phyloP scores from a whole-genome alignment of 2,888 invertebrate species.

The Alentia gelatinosa region DNA sequence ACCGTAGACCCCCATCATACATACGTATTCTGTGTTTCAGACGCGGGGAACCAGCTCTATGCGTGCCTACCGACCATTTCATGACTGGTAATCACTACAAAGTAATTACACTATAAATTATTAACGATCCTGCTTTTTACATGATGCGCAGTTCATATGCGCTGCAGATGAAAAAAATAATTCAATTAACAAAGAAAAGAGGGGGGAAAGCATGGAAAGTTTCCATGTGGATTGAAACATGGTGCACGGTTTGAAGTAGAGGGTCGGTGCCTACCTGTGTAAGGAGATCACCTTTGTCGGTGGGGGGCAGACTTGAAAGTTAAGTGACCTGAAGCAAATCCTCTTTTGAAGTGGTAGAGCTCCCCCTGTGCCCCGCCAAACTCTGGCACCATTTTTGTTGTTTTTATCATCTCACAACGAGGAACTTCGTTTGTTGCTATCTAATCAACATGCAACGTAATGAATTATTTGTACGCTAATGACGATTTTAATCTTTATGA shows the following conservation, averaged over 20 bases:
- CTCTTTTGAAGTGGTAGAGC: too few species aligned
- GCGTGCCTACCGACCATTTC: not conserved
- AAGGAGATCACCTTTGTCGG: too few species aligned
- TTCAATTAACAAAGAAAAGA: not conserved
- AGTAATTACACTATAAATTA: conserved; percentile 24
- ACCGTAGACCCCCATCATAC: too few species aligned
- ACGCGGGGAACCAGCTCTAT: too few species aligned
- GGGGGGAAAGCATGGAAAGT: not conserved
- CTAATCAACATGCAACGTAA: not conserved
- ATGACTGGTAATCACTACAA: conserved; percentile 10
- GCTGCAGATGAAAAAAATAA: not conserved
- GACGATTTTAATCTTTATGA: not conserved
- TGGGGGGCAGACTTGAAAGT: too few species aligned
- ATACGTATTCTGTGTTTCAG: too few species aligned
- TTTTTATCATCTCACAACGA: too few species aligned
- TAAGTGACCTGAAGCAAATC: too few species aligned
- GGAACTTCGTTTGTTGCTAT: too few species aligned
- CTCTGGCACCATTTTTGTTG: not conserved
- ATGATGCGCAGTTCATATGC: conserved; percentile 7
- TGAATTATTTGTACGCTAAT: not conserved
- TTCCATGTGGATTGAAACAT: not conserved
- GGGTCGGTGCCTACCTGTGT: not conserved
- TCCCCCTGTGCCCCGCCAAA: too few species aligned
- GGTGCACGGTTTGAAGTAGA: not conserved
- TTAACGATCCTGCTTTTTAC: not conserved